Conservation (phyloP, 2,113 vertebrate species). For the Ctenodactylus gundi region DNA sequence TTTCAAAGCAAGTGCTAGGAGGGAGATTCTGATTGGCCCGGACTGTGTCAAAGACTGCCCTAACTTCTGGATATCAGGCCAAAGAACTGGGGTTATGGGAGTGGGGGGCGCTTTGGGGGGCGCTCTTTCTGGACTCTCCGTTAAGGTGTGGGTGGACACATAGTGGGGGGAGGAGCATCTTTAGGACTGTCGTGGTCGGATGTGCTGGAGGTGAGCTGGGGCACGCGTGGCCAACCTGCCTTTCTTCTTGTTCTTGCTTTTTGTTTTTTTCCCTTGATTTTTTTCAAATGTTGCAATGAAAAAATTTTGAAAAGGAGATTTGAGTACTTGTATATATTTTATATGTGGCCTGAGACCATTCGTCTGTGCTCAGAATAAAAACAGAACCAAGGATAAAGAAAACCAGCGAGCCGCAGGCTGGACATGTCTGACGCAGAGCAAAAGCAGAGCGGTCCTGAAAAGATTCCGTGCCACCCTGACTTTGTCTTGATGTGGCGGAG, state of each 20-base stretch:
- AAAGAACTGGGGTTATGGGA: conserved; percentile 71
- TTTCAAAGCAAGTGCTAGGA: background rate
- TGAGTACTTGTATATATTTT: too few relatives aligned
- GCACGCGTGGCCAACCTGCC: too few relatives aligned
- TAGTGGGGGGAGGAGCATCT: background rate
- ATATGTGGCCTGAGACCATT: too few relatives aligned
- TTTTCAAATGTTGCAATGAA: too few relatives aligned
- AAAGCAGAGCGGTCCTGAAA: background rate
- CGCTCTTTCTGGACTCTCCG: background rate
- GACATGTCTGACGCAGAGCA: too few relatives aligned
- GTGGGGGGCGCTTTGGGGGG: too few relatives aligned
- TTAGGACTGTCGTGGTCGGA: background rate
- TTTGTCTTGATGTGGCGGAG: background rate
- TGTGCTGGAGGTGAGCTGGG: background rate
- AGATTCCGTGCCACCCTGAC: background rate
- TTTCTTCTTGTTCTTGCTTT: too few relatives aligned
- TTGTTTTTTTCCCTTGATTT: too few relatives aligned
- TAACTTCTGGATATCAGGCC: background rate
- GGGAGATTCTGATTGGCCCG: background rate
- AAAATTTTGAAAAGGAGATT: too few relatives aligned
- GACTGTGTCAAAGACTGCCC: background rate
- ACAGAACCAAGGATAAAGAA: too few relatives aligned
- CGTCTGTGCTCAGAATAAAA: too few relatives aligned
- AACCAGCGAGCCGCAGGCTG: too few relatives aligned
- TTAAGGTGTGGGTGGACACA: background rate